Evolutionary conservation across 2,113 vertebrate species (phyloP).

Genomic region (Lophotis ruficrista): DNA sequence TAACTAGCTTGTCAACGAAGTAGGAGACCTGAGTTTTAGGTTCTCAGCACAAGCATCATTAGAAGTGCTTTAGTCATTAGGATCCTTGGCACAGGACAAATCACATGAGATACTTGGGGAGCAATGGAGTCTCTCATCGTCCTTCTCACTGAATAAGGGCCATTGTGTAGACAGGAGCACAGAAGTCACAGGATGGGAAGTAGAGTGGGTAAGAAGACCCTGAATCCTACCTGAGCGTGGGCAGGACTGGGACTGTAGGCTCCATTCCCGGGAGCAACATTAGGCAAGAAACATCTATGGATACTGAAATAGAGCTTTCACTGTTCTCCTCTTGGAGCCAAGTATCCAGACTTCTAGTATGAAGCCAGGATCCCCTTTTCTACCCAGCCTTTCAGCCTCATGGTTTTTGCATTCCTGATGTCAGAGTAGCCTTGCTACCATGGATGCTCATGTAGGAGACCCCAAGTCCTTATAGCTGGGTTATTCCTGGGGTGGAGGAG

Average conservation of each 20-base stretch:
- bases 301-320: neutral
- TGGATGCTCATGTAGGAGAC: neutral
- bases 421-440: neutral
- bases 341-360: neutral
- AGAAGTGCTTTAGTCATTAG: neutral
- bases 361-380: neutral
- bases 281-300: neutral
- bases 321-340: accelerated
- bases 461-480: neutral
- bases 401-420: neutral
- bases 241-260: neutral
- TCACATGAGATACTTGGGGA: neutral
- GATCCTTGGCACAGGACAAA: neutral
- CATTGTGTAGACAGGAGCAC: neutral
- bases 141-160: neutral
- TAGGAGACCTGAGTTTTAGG: neutral
- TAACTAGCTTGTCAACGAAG: neutral
- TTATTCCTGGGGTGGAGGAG: neutral
- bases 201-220: neutral
- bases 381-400: neutral
- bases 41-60: neutral
- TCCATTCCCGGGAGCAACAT: neutral
- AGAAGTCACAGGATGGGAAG: neutral
- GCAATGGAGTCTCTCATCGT: neutral
- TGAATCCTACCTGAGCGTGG: neutral